These are phyloP conservation scores for Chaetoderma sp. DNA, from an alignment of 2,888 invertebrate species.

Conservation along the genomic window DNA sequence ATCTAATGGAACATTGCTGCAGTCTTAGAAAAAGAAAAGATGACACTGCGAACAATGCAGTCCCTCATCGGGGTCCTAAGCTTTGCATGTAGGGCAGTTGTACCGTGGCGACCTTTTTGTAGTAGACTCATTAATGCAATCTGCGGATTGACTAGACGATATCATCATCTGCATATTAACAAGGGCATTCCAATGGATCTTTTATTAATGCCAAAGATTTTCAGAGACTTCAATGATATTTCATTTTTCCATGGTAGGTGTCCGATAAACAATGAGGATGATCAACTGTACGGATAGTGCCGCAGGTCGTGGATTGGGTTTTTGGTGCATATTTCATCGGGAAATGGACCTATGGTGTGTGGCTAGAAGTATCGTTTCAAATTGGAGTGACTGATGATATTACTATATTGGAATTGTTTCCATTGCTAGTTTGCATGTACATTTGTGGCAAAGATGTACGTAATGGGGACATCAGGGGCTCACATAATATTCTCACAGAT, in stretches of 20 bases:
- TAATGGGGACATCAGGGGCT: conserved; percentile 10
- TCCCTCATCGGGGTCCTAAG: conserved; percentile 11
- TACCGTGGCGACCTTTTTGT: background rate
- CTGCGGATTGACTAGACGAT: background rate
- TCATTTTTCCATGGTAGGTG: conserved; percentile 8
- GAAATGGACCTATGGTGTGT: background rate
- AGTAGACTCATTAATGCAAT: conserved; percentile 1
- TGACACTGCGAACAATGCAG: conserved; percentile 8
- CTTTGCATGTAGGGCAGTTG: conserved; percentile 3
- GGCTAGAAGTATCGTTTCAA: background rate
- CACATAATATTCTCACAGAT: conserved; percentile 9
- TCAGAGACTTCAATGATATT: conserved; percentile 15
- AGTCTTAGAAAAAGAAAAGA: background rate
- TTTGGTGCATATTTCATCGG: conserved; percentile 1
- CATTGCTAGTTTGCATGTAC: conserved; percentile 4
- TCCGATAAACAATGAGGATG: conserved; percentile 1
- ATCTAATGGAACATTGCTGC: background rate
- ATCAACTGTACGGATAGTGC: conserved; percentile 9
- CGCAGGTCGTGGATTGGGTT: conserved; percentile 2
- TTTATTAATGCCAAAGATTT: no score
- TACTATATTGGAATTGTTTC: background rate
- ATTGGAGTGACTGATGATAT: background rate
- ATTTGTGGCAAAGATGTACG: conserved; percentile 5
- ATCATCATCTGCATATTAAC: conserved; percentile 3
- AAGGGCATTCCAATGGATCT: background rate